phyloP scores from a whole-genome alignment of 2,797 vertebrate genomes.

The Acanthurus tractus region DNA sequence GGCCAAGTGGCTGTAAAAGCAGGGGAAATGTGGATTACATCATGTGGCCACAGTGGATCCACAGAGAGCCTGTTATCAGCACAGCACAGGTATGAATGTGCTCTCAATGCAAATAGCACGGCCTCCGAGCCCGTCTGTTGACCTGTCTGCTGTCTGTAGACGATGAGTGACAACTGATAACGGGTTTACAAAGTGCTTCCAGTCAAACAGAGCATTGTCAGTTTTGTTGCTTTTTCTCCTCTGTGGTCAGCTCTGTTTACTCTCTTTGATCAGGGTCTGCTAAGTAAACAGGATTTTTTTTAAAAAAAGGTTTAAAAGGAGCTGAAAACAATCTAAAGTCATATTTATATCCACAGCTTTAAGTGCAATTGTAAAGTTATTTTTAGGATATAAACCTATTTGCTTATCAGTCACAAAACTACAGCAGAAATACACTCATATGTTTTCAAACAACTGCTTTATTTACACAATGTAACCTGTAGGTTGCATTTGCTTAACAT shows the following conservation, averaged over 20 bases:
- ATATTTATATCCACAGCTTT: not conserved
- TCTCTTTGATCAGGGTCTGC: not conserved
- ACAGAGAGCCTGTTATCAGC: constrained; percentile 67
- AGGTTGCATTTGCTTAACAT: not conserved
- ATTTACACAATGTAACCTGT: not conserved
- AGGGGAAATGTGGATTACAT: constrained; percentile 64
- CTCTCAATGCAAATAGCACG: constrained; percentile 63
- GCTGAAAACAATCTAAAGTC: not conserved
- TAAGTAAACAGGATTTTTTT: not conserved
- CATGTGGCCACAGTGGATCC: constrained; percentile 36
- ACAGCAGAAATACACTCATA: not conserved
- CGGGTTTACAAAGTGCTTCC: constrained; percentile 22
- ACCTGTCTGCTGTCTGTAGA: constrained; percentile 46
- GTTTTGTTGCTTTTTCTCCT: constrained; percentile 1
- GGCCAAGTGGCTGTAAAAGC: constrained; percentile 43
- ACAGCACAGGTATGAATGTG: constrained; percentile 50
- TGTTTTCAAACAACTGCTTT: not conserved
- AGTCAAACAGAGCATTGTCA: not conserved
- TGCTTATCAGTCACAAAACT: not conserved
- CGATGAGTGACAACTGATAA: constrained; percentile 18
- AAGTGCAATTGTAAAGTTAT: not conserved
- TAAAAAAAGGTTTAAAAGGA: not conserved
- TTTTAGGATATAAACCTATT: not conserved
- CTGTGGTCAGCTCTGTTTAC: not conserved
- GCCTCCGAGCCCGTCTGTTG: constrained; percentile 9